Conservation (phyloP, 1,140 invertebrate genomes). For the Subanguina moxae region DNA sequence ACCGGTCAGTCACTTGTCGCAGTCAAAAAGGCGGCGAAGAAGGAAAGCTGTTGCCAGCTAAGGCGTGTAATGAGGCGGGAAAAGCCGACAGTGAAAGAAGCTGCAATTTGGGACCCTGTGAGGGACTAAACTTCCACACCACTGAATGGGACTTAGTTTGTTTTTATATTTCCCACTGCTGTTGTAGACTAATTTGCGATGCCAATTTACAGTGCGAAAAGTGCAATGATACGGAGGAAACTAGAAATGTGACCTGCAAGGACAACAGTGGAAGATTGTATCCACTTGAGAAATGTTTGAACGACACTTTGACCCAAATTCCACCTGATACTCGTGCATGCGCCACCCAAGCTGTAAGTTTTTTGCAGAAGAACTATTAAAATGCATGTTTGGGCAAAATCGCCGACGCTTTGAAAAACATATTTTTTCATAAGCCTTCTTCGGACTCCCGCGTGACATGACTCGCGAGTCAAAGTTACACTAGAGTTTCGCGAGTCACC, state of each 20-base stretch:
- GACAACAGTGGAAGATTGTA: constrained; percentile 53
- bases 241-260: constrained; percentile 55
- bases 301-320: constrained; percentile 47
- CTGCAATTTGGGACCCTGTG: constrained; percentile 77
- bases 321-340: constrained; percentile 51
- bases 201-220: constrained; percentile 39
- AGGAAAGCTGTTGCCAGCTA: constrained; percentile 68
- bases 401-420: no score
- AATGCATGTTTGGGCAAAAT: no score
- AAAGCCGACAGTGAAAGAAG: constrained; percentile 70
- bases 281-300: constrained; percentile 56
- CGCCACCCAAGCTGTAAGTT: constrained; percentile 39
- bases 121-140: constrained; percentile 82
- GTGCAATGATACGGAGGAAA: constrained; percentile 58
- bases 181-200: background rate
- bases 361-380: background rate
- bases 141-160: constrained; percentile 81
- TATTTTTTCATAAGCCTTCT: no score
- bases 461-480: no score
- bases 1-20: constrained; percentile 67
- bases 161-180: background rate
- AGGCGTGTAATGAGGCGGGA: constrained; percentile 66
- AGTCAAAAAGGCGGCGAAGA: constrained; percentile 68
- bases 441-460: no score
- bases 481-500: no score